Evolutionary conservation across 2,888 invertebrate genomes (phyloP), one percentile per base, ranked within the genome.

Genomic region (Apeira syringaria): DNA sequence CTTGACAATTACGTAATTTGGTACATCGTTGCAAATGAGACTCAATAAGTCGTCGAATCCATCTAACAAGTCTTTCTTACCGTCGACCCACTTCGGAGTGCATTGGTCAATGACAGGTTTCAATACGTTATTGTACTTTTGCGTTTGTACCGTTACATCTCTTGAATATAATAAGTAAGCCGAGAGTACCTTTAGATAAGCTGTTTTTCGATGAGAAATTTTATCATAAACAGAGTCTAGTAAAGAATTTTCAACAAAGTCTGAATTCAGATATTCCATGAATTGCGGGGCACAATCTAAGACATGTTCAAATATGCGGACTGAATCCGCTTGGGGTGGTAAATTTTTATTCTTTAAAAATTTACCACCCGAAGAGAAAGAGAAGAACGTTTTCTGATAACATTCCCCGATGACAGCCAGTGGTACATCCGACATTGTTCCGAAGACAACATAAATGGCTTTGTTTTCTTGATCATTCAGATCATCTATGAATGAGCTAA

Each of bases 231-330:
- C 7, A 6, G 36, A 24, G 11, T 0, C 12, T n/a, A 38, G 7
- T 18, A 44, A n/a, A 1, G 22, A 22, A 3, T 25, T 28, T 43
- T 44, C 44, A 11, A 44, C 37, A 17, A 44, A 44, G 2, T 44
- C 24, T 0, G 5, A 7, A 3, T 44, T 25, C 33, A 44, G 28
- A 36, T 38, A 29, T 44, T 29, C 33, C 18, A 44, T 38, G 0
- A 32, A n/a, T 8, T 32, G 20, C 24, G 13, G 5, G 9, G 43
- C 24, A 17, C 26, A n/a, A 0, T 9, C 7, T 17, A 28, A 6
- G 2, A 39, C 6, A 18, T 1, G 1, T 2, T 18, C 25, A 0
- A 37, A 22, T 12, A 13, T 9, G 2, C 12, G 0, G 2, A 27
- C 7, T 5, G 22, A 7, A 8, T 9, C 25, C 22, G 17, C 17